Conservation (phyloP, 2,888 invertebrate species). For the Plebejus argus region DNA sequence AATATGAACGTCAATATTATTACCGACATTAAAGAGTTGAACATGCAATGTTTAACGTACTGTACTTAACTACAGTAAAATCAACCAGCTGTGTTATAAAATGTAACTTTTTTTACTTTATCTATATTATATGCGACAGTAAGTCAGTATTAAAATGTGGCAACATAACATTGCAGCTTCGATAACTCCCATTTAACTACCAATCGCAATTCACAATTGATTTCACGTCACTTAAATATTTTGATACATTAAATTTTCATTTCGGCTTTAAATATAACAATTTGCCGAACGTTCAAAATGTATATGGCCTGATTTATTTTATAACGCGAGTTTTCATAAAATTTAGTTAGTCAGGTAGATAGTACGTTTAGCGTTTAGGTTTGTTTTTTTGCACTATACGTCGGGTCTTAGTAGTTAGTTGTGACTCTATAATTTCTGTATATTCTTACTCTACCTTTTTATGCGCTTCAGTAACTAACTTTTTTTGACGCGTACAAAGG, state of each 20-base stretch:
- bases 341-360: not conserved
- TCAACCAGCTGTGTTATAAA: not conserved
- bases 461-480: not conserved
- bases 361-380: not conserved
- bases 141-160: not conserved
- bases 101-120: not conserved
- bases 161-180: conserved; percentile 17
- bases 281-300: conserved; percentile 9
- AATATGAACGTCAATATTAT: conserved; percentile 27
- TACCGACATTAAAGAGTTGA: conserved; percentile 15
- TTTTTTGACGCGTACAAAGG: conserved; percentile 2
- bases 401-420: not conserved
- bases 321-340: not conserved
- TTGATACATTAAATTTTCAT: conserved; percentile 30
- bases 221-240: conserved; percentile 27
- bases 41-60: conserved; percentile 17
- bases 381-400: not conserved
- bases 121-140: not conserved
- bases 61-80: not conserved
- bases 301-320: not conserved
- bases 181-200: conserved; percentile 27
- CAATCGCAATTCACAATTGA: conserved; percentile 24
- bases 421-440: no score
- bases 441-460: no score
- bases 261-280: conserved; percentile 19